A percentile compares a stretch with the other conserved stretches of the same genome.
Conservation (phyloP, 2,113 vertebrate genomes). For the Brachyhypopomus occidentalis region DNA sequence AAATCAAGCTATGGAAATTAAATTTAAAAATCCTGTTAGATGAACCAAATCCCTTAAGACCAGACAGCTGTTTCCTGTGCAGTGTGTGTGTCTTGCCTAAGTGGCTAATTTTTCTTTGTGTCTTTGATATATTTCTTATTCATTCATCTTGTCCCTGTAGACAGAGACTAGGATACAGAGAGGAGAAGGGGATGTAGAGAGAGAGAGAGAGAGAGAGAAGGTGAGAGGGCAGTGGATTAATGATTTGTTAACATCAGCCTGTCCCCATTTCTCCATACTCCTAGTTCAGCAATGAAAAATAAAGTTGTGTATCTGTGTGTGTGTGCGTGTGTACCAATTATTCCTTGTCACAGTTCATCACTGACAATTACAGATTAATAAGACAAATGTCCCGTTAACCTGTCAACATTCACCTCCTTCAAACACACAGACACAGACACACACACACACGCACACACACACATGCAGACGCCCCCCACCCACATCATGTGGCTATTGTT, state of each 20-base stretch:
- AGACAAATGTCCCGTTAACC: not conserved
- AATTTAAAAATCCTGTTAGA: not conserved
- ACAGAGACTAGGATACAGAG: not conserved
- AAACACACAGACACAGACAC: conserved; percentile 14
- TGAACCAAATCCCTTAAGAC: not conserved
- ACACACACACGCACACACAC: not conserved
- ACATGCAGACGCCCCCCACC: not conserved
- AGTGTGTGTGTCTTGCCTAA: conserved; percentile 16
- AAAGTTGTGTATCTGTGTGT: conserved; percentile 1
- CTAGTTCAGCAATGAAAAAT: not conserved
- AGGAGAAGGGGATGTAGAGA: no score
- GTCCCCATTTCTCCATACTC: conserved; percentile 49
- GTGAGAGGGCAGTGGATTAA: conserved; percentile 61
- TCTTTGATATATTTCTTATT: conserved; percentile 63
- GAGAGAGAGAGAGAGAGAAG: not conserved
- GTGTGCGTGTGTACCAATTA: not conserved
- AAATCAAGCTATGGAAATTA: not conserved
- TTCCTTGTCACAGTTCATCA: not conserved
- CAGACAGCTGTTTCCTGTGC: conserved; percentile 11
- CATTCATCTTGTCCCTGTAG: conserved; percentile 54
- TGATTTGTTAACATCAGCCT: conserved; percentile 66
- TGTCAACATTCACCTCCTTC: not conserved
- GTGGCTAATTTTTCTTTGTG: conserved; percentile 51
- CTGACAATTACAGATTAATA: conserved; percentile 7
- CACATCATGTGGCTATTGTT: not conserved